Conservation (phyloP, 2,888 invertebrate species). For the Buathra laborator region DNA sequence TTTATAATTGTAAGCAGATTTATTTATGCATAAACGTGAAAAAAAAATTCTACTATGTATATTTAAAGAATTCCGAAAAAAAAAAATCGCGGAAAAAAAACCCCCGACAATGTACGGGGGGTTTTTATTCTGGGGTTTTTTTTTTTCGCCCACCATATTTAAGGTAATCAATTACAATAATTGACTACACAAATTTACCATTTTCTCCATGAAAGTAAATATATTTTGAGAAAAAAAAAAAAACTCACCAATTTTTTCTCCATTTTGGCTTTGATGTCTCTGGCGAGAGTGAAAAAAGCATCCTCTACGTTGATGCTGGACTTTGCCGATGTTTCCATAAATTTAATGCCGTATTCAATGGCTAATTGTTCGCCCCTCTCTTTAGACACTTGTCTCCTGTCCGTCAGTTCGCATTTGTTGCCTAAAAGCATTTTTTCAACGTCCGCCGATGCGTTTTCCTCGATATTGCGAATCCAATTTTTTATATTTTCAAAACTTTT, state of each 20-base stretch:
- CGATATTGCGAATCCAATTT: constrained; percentile 99
- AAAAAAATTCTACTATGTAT: neutral
- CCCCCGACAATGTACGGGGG: too few relatives aligned
- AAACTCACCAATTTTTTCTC: constrained; percentile 97
- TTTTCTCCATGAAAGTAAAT: constrained; percentile 71
- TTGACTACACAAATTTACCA: neutral
- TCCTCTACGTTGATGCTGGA: constrained; percentile 99
- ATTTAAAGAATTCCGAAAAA: neutral
- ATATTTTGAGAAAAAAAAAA: constrained; percentile 69
- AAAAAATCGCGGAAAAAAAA: too few relatives aligned
- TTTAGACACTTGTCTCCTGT: constrained; percentile 97
- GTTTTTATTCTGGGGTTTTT: neutral
- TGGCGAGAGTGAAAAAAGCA: constrained; percentile 98
- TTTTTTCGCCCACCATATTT: neutral
- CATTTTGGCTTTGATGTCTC: constrained; percentile 99
- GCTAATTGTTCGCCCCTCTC: constrained; percentile 99
- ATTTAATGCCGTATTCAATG: constrained; percentile 99
- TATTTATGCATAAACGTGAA: constrained; percentile 9
- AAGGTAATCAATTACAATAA: neutral
- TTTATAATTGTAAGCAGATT: constrained; percentile 55
- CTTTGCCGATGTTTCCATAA: constrained; percentile 99
- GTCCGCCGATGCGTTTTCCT: constrained; percentile 99
- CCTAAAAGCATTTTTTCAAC: constrained; percentile 99
- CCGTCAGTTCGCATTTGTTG: constrained; percentile 99
- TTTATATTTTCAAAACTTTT: constrained; percentile 99